Base-by-base conservation (phyloP, 2,888 invertebrate species). In the Meteorus cinctellus region DNA sequence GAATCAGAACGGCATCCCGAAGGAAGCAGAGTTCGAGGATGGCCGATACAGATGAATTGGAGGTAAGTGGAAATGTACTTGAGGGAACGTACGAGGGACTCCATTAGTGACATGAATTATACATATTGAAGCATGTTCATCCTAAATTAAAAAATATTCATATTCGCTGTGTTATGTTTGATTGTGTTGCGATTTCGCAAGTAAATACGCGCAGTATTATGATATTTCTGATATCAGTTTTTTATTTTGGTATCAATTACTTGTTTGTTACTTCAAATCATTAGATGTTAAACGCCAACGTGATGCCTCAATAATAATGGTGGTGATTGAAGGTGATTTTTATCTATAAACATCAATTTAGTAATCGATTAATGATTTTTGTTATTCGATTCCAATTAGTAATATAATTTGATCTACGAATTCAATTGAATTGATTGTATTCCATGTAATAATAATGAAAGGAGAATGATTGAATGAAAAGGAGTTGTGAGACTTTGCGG, bases 41-140 rank as follows among this genome's bases (percentile, higher is more conserved):
- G 89, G 88, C 88, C 86, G 89, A 89, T 80, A 81, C 85, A 77
- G 88, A 89, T 77, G 89, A 88, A 80, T 82, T 89, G 79, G 89
- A 89, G 89, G 89, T 88, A 82, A 86, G 89, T 88, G 63, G 5
- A 14, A 24, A 62, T 65, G 19, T 65, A 10, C 14, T 65, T n/a
- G 12, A 60, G 5, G 10, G 24, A 60, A 24, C 8, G 6, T 27
- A n/a, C 27, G n/a, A 16, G 27, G 31, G 16, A 16, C 8, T 62
- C 77, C 29, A n/a, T 14, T 45, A 45, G 34, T 74, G 19, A 6
- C n/a, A 24, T 36, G 19, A 69, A 19, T 14, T 24, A 19, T 27
- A 27, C 29, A 67, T 66, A 41, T 41, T 41, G 65, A 6, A 65
- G n/a, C 65, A 51, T 29, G 8, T 29, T 36, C 19, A 34, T 5